Percentiles rank a stretch among this genome's conserved stretches.
These are phyloP conservation scores for Craniophora ligustri DNA, from an alignment of 2,888 invertebrate genomes.

Conservation along the genomic window DNA sequence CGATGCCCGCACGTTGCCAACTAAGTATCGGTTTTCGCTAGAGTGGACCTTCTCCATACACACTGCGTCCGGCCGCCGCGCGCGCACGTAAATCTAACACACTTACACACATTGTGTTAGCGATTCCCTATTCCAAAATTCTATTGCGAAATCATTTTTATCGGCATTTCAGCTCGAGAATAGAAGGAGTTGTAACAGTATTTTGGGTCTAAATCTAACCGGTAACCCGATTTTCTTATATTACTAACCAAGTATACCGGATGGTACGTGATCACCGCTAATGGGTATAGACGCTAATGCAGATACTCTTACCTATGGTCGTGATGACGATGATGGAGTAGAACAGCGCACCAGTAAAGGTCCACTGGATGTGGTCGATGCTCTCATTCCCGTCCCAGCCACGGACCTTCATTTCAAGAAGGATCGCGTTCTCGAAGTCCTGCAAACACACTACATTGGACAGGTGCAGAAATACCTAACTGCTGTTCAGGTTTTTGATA, in stretches of 20 bases:
- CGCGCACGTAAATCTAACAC: conserved; percentile 14
- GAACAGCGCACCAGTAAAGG: conserved; percentile 96
- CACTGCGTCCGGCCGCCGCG: not conserved
- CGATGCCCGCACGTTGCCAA: too few species aligned
- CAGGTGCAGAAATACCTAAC: not conserved
- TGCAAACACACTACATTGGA: conserved; percentile 37
- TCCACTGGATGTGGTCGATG: conserved; percentile 92
- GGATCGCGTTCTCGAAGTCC: conserved; percentile 89
- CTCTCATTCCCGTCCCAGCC: conserved; percentile 96
- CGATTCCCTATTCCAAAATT: conserved; percentile 27
- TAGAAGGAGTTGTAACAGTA: not conserved
- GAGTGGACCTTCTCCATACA: conserved; percentile 5
- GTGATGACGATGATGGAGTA: conserved; percentile 99
- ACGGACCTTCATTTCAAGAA: conserved; percentile 94
- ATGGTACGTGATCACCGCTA: not conserved
- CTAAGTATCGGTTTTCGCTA: not conserved
- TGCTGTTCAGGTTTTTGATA: not conserved
- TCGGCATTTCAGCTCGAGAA: conserved; percentile 4
- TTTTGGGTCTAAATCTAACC: too few species aligned
- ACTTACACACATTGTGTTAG: conserved; percentile 12
- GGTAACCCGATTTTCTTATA: too few species aligned
- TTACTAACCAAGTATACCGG: too few species aligned
- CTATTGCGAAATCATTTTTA: conserved; percentile 7
- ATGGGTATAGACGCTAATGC: not conserved
- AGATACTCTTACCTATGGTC: conserved; percentile 93